phyloP scores from a whole-genome alignment of 2,888 invertebrate genomes.

The Cancer borealis region DNA sequence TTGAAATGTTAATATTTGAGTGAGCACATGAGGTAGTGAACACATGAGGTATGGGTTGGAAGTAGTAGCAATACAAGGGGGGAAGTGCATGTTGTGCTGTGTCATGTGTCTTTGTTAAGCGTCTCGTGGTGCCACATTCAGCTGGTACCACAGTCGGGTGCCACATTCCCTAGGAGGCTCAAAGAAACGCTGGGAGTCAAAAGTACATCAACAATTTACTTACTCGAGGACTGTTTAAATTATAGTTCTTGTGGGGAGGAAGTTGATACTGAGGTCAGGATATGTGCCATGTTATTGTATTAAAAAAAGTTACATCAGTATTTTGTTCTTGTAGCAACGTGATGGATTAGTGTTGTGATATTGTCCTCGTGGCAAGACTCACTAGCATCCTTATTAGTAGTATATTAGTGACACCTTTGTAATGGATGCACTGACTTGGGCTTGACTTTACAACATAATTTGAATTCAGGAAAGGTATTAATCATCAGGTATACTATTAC shows the following conservation, averaged over 20 bases:
- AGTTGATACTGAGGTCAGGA: neutral
- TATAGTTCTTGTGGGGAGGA: neutral
- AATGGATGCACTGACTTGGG: too few species aligned
- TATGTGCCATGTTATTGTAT: neutral
- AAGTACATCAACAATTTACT: neutral
- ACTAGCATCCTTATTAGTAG: too few species aligned
- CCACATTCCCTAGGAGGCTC: neutral
- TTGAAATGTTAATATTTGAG: too few species aligned
- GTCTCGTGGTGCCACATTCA: neutral
- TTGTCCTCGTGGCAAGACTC: too few species aligned
- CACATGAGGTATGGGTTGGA: neutral
- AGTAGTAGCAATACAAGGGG: neutral
- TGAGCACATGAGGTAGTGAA: too few species aligned
- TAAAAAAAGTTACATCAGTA: neutral
- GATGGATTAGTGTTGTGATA: neutral
- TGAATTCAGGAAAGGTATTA: too few species aligned
- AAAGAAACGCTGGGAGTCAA: neutral
- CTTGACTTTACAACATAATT: too few species aligned
- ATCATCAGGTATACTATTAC: too few species aligned
- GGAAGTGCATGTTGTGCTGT: conserved; percentile 20
- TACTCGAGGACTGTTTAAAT: neutral
- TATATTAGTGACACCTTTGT: too few species aligned
- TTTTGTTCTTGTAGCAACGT: neutral
- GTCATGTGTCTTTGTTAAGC: neutral
- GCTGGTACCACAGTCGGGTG: neutral